Percentiles rank a stretch among this genome's conserved stretches.
Evolutionary conservation across 1,140 invertebrate species (phyloP).

Genomic region (Andricus grossulariae): DNA sequence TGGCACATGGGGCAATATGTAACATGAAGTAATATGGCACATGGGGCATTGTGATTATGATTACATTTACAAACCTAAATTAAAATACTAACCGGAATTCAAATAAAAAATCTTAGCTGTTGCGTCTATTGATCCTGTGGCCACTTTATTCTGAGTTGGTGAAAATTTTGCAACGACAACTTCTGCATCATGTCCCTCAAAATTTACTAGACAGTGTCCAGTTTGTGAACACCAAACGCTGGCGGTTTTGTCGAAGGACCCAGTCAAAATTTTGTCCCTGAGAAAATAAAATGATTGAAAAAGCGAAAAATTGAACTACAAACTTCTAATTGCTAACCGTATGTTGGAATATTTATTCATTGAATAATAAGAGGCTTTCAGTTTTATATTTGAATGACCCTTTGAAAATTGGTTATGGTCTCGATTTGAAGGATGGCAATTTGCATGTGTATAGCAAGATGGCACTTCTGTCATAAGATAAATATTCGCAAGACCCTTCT

Average conservation of each 20-base stretch:
- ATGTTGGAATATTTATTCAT: too few relatives aligned
- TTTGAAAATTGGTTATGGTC: neutral
- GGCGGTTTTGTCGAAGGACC: slow-evolving; percentile 88
- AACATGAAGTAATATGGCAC: neutral
- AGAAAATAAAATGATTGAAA: neutral
- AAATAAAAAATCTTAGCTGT: slow-evolving; percentile 84
- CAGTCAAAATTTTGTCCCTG: slow-evolving; percentile 86
- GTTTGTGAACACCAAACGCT: slow-evolving; percentile 82
- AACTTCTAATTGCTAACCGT: too few relatives aligned
- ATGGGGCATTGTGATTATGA: slow-evolving; percentile 6
- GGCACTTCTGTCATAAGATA: slow-evolving; percentile 1
- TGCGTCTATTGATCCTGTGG: slow-evolving; percentile 86
- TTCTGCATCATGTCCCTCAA: slow-evolving; percentile 85
- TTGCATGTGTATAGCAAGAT: neutral
- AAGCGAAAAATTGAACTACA: too few relatives aligned
- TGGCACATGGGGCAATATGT: neutral
- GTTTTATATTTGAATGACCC: too few relatives aligned
- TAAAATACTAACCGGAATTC: slow-evolving; percentile 72
- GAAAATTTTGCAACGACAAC: slow-evolving; percentile 84
- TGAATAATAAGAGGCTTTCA: too few relatives aligned
- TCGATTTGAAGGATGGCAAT: neutral
- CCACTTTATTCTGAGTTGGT: slow-evolving; percentile 78
- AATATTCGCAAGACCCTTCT: neutral
- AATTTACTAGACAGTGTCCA: slow-evolving; percentile 82
- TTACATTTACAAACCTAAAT: slow-evolving; percentile 13